phyloP scores from a whole-genome alignment of 1,140 invertebrate species.

The Arion vulgaris region DNA sequence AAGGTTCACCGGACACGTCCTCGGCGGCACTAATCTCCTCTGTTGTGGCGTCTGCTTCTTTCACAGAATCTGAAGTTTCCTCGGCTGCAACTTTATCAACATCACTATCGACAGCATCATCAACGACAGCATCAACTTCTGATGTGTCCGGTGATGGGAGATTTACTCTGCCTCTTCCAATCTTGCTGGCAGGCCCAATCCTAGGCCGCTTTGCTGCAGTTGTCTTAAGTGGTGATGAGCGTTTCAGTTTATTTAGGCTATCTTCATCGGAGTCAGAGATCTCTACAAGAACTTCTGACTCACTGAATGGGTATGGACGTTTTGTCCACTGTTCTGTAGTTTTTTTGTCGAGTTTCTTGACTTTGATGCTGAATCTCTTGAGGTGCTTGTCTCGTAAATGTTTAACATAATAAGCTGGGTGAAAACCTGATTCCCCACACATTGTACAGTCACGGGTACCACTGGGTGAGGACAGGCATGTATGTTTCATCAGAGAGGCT shows the following conservation, averaged over 20 bases:
- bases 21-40: not conserved
- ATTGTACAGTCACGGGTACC: slow-evolving; percentile 54
- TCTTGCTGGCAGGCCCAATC: slow-evolving; percentile 31
- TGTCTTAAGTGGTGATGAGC: not conserved
- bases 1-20: not conserved
- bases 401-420: slow-evolving; percentile 60
- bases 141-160: not conserved
- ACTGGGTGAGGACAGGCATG: slow-evolving; percentile 52
- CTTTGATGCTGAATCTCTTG: slow-evolving; percentile 54
- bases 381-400: slow-evolving; percentile 61
- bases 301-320: slow-evolving; percentile 28
- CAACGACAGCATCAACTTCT: slow-evolving; percentile 25
- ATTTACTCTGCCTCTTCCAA: slow-evolving; percentile 10
- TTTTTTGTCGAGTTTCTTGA: slow-evolving; percentile 19
- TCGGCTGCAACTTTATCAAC: slow-evolving; percentile 4
- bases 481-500: slow-evolving; percentile 55
- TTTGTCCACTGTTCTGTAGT: slow-evolving; percentile 31
- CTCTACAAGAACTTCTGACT: slow-evolving; percentile 28
- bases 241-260: not conserved
- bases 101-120: not conserved
- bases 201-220: not conserved
- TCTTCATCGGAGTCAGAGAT: slow-evolving; percentile 36
- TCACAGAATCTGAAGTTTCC: not conserved
- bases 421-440: slow-evolving; percentile 58
- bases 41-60: not conserved